These are phyloP conservation scores for Hirudinaria manillensis DNA, from an alignment of 2,888 invertebrate species.

Conservation along the genomic window DNA sequence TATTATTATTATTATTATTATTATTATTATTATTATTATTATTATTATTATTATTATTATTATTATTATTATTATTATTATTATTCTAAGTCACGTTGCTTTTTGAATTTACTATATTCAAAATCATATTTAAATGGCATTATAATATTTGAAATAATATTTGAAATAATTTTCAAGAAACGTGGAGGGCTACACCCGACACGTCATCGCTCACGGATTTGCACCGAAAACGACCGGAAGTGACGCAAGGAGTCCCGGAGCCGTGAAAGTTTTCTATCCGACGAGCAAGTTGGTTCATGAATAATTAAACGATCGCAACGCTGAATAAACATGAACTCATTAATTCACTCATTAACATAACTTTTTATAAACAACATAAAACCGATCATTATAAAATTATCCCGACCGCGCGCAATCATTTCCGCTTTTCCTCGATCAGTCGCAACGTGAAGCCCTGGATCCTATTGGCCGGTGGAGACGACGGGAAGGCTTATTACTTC, in stretches of 20 bases:
- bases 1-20: too few species aligned
- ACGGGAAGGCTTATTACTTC: conserved; percentile 43
- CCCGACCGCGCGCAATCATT: not conserved
- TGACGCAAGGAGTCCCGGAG: conserved; percentile 7
- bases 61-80: too few species aligned
- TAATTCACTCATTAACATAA: too few species aligned
- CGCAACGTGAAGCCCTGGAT: conserved; percentile 39
- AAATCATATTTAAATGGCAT: too few species aligned
- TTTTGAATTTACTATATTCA: too few species aligned
- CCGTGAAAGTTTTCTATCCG: conserved; percentile 14
- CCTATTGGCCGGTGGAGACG: conserved; percentile 47
- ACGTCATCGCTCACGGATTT: conserved; percentile 13
- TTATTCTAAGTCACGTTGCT: too few species aligned
- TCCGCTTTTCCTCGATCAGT: not conserved
- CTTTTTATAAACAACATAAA: too few species aligned
- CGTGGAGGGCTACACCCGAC: not conserved
- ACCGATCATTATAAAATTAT: too few species aligned
- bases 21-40: too few species aligned
- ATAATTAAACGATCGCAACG: too few species aligned
- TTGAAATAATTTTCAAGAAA: conserved; percentile 8
- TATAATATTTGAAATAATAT: not conserved
- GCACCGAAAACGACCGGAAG: not conserved
- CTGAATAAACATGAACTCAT: too few species aligned
- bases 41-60: too few species aligned
- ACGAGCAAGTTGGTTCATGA: not conserved